These are phyloP conservation scores for Lamellibrachia columna DNA, from an alignment of 2,888 invertebrate genomes.

Conservation along the genomic window DNA sequence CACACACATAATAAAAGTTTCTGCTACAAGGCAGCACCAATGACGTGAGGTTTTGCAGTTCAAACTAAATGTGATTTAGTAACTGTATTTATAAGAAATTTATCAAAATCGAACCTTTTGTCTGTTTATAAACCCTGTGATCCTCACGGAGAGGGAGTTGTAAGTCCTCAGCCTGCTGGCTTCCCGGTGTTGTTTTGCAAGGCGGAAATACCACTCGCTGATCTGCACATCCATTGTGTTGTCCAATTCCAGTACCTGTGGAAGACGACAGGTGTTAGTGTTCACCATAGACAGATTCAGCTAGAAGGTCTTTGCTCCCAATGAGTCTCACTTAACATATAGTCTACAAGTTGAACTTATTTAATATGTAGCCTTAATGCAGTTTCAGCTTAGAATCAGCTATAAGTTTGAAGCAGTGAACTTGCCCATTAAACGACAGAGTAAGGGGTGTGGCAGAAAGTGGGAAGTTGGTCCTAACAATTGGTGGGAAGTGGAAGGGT, in stretches of 20 bases:
- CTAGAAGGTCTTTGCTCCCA: too few relatives aligned
- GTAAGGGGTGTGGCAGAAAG: too few relatives aligned
- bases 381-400: too few relatives aligned
- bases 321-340: too few relatives aligned
- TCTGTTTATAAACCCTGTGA: neutral
- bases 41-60: neutral
- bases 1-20: neutral
- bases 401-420: too few relatives aligned
- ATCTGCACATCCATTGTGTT: neutral
- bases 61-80: neutral
- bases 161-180: neutral
- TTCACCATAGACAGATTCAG: neutral
- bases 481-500: too few relatives aligned
- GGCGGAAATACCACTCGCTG: neutral
- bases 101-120: neutral
- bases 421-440: too few relatives aligned
- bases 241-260: neutral
- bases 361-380: too few relatives aligned
- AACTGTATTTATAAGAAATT: neutral
- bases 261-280: neutral
- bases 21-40: neutral
- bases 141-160: neutral
- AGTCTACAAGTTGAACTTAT: too few relatives aligned
- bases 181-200: neutral
- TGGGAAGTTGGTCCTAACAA: too few relatives aligned